These are phyloP conservation scores for Melinaea menophilus DNA, from an alignment of 2,888 invertebrate genomes.

Conservation along the genomic window DNA sequence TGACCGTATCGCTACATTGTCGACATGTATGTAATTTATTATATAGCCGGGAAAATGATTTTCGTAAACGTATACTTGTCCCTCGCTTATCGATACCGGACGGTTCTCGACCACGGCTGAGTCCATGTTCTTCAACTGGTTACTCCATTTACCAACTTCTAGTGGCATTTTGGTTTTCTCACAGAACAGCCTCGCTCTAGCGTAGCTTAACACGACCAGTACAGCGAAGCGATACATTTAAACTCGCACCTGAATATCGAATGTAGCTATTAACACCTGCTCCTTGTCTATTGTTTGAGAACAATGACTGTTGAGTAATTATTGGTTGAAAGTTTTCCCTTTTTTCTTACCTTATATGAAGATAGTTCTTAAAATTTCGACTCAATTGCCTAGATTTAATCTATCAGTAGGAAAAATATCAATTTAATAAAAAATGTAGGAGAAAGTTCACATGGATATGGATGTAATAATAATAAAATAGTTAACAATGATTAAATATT, in stretches of 20 bases:
- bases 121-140: slow-evolving; percentile 51
- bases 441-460: no score
- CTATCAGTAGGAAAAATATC: neutral
- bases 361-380: neutral
- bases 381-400: neutral
- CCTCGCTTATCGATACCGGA: slow-evolving; percentile 54
- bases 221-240: slow-evolving; percentile 32
- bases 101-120: slow-evolving; percentile 59
- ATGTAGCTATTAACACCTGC: slow-evolving; percentile 23
- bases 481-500: no score
- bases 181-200: slow-evolving; percentile 46
- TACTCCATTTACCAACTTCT: slow-evolving; percentile 56
- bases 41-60: slow-evolving; percentile 56
- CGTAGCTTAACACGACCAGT: slow-evolving; percentile 26
- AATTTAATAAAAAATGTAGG: no score
- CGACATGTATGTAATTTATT: slow-evolving; percentile 61
- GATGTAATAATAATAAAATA: no score
- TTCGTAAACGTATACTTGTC: slow-evolving; percentile 64
- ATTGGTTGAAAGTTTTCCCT: slow-evolving; percentile 20
- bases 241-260: slow-evolving; percentile 1
- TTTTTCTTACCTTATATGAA: neutral
- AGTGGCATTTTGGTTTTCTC: slow-evolving; percentile 51
- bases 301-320: slow-evolving; percentile 27
- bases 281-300: slow-evolving; percentile 28
- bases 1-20: slow-evolving; percentile 57